Conservation (phyloP, 2,113 vertebrate species). For the Limnothrissa miodon region DNA sequence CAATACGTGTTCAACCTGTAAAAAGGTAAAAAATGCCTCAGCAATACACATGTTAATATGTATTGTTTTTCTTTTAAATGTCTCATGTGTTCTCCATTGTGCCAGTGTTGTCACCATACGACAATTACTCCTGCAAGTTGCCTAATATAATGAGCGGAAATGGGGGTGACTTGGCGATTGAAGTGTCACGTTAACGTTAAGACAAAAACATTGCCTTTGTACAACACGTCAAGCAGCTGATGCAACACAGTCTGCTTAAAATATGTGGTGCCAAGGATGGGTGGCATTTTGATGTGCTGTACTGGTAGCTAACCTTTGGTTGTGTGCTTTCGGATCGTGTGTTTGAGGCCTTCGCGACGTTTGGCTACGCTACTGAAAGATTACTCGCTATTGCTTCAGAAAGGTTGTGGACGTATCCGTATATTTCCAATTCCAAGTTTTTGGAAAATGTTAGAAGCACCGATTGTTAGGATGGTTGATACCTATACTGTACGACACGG, state of each 20-base stretch:
- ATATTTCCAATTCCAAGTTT: not conserved
- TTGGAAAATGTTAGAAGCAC: not conserved
- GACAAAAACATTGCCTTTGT: slow-evolving; percentile 1
- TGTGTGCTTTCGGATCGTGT: not conserved
- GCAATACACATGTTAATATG: not conserved
- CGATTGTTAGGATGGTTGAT: slow-evolving; percentile 30
- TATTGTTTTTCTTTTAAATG: not conserved
- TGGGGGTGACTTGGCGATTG: slow-evolving; percentile 1
- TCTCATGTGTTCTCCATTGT: not conserved
- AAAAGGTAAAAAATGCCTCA: not conserved
- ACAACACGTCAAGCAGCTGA: slow-evolving; percentile 2
- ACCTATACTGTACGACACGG: slow-evolving; percentile 32
- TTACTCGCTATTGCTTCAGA: not conserved
- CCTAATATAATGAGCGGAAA: slow-evolving; percentile 1
- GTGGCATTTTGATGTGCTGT: slow-evolving; percentile 3
- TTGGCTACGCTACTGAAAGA: not conserved
- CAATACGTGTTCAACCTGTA: not conserved
- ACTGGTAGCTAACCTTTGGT: not conserved
- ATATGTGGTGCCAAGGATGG: not conserved
- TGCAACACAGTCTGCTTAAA: slow-evolving; percentile 4
- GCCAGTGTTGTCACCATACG: not conserved
- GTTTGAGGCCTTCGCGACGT: not conserved
- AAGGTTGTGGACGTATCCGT: not conserved
- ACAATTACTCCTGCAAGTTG: not conserved
- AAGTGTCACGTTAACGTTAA: no score